Percentiles rank a stretch among this genome's conserved stretches.
These are phyloP conservation scores for Enteromius radiatus DNA, from an alignment of 2,797 vertebrate genomes.

Conservation along the genomic window DNA sequence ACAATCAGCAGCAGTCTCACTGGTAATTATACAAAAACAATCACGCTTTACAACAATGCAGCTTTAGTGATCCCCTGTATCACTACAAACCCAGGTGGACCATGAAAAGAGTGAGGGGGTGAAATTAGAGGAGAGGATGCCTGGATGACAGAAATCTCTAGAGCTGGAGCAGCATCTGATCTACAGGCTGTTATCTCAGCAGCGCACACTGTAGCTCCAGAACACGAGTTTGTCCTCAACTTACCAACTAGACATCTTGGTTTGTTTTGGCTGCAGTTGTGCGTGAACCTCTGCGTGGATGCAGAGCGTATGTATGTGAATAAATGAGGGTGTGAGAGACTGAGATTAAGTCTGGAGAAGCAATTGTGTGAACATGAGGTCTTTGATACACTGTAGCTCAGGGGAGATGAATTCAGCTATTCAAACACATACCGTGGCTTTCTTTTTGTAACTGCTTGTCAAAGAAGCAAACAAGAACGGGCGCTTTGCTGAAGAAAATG, in stretches of 20 bases:
- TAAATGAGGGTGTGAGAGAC: conserved; percentile 15
- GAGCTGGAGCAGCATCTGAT: conserved; percentile 43
- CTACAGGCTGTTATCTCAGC: conserved; percentile 43
- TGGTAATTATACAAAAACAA: conserved; percentile 38
- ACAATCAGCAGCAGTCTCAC: conserved; percentile 24
- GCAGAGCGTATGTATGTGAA: conserved; percentile 11
- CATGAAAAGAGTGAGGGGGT: conserved; percentile 19
- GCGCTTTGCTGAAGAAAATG: not conserved
- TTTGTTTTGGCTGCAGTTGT: conserved; percentile 35
- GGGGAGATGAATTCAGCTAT: not conserved
- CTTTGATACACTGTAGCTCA: conserved; percentile 12
- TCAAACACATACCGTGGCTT: conserved; percentile 12
- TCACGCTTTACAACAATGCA: not conserved
- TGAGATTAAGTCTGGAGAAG: conserved; percentile 12
- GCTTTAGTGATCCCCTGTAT: conserved; percentile 36
- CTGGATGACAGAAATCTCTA: conserved; percentile 35
- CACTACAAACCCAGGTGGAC: conserved; percentile 41
- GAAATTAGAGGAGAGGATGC: conserved; percentile 10
- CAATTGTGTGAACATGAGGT: not conserved
- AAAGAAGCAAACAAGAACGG: conserved; percentile 10
- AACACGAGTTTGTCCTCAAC: conserved; percentile 34
- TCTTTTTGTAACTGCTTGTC: conserved; percentile 3
- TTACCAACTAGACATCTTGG: conserved; percentile 3
- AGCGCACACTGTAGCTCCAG: conserved; percentile 36
- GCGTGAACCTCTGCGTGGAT: not conserved